Evolutionary conservation across 30 jellyfish, hydroid and myxozoan genomes (phyloP).

Genomic region (Turritopsis rubra): DNA sequence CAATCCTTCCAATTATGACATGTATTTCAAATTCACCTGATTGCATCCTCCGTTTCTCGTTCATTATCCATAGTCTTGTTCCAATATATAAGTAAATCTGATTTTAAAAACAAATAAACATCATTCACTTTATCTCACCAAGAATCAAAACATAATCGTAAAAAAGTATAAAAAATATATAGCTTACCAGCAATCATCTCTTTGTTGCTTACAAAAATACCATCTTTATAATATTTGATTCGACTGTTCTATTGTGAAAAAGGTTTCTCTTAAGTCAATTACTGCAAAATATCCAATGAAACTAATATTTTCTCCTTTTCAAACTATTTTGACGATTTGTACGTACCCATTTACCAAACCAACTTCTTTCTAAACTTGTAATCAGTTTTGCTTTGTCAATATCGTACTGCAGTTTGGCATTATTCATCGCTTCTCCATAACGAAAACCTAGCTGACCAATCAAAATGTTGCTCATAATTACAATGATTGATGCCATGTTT

Average conservation of each 20-base stretch:
- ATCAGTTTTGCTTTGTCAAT: conserved; percentile 68
- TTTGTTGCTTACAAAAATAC: conserved; percentile 33
- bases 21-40: not conserved
- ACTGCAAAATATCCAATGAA: not conserved
- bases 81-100: not conserved
- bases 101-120: not conserved
- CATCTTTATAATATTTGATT: conserved; percentile 37
- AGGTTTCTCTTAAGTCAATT: not conserved
- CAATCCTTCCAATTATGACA: no score
- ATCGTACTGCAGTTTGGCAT: conserved; percentile 60
- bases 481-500: conserved; percentile 63
- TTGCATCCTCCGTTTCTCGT: not conserved
- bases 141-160: not conserved
- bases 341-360: conserved; percentile 48
- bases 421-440: conserved; percentile 55
- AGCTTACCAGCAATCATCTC: conserved; percentile 23
- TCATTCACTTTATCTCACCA: not conserved
- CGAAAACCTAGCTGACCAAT: conserved; percentile 88
- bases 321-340: not conserved
- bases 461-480: conserved; percentile 68
- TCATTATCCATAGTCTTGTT: not conserved
- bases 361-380: conserved; percentile 53
- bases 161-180: not conserved
- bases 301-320: not conserved
- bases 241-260: conserved; percentile 40